Conservation (phyloP, 2,797 vertebrate species). For the Yasuhikotakia modesta region DNA sequence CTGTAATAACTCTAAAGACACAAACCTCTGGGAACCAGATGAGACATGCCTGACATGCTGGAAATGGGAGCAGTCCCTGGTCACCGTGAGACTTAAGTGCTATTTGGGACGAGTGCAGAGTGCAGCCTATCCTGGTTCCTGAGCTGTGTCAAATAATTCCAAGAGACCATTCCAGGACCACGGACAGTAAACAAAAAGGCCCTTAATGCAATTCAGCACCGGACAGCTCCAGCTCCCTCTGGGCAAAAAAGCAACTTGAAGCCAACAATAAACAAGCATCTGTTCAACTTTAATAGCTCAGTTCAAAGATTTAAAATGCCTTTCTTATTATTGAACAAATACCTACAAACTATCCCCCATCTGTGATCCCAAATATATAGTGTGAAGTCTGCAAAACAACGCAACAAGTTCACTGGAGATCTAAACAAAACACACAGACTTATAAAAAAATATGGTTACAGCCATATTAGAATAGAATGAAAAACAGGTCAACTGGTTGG, state of each 20-base stretch:
- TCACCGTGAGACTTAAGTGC: constrained; percentile 46
- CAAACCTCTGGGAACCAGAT: constrained; percentile 23
- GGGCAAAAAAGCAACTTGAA: neutral
- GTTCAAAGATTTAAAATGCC: neutral
- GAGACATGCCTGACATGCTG: constrained; percentile 54
- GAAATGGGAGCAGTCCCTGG: constrained; percentile 63
- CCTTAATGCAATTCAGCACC: constrained; percentile 47
- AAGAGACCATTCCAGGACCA: constrained; percentile 69
- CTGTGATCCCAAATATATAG: constrained; percentile 18
- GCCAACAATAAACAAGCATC: neutral
- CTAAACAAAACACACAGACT: constrained; percentile 39
- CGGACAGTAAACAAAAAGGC: constrained; percentile 61
- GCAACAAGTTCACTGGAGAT: constrained; percentile 16
- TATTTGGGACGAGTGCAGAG: constrained; percentile 52
- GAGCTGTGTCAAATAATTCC: constrained; percentile 60
- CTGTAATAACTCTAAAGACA: neutral
- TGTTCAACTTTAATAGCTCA: neutral
- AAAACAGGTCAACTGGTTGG: constrained; percentile 61
- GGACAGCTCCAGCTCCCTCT: constrained; percentile 46
- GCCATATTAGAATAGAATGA: constrained; percentile 37
- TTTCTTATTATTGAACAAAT: neutral
- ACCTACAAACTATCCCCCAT: neutral
- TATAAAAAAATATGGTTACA: constrained; percentile 40
- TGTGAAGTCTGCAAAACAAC: constrained; percentile 15
- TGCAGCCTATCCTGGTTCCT: constrained; percentile 64